A percentile compares a stretch with the other conserved stretches of the same genome.
These are phyloP conservation scores for Otolemur crassicaudatus DNA, from an alignment of 2,797 vertebrate species.

Conservation along the genomic window DNA sequence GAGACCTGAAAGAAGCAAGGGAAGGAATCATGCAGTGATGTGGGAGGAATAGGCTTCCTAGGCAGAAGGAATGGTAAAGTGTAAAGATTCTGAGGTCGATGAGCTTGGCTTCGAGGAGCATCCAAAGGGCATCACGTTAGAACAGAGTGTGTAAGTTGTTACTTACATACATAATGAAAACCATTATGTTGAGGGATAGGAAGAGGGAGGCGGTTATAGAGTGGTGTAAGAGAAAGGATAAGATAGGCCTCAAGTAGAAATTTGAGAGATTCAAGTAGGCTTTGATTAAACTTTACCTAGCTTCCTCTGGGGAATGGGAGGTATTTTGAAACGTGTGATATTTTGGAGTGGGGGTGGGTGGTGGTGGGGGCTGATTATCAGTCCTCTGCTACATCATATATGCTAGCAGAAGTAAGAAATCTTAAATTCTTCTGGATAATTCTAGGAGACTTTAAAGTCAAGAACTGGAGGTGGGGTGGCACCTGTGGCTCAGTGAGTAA, in stretches of 20 bases:
- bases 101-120: background rate
- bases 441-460: conserved; percentile 25
- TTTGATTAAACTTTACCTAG: background rate
- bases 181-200: background rate
- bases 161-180: background rate
- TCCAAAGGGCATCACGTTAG: background rate
- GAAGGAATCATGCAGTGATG: background rate
- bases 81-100: background rate
- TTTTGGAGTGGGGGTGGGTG: background rate
- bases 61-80: background rate
- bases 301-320: background rate
- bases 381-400: background rate
- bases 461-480: background rate
- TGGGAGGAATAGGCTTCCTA: background rate
- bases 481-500: too few relatives aligned
- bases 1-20: background rate
- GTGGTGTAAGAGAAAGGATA: background rate
- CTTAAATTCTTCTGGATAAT: background rate
- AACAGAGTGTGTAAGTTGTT: background rate
- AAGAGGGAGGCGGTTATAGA: background rate
- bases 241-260: background rate
- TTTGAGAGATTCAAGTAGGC: background rate
- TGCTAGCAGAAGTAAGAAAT: background rate
- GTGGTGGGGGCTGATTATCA: background rate
- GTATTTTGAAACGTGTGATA: background rate